Base-by-base conservation (phyloP, 2,888 invertebrate species). In the Camptogramma bilineatum region DNA sequence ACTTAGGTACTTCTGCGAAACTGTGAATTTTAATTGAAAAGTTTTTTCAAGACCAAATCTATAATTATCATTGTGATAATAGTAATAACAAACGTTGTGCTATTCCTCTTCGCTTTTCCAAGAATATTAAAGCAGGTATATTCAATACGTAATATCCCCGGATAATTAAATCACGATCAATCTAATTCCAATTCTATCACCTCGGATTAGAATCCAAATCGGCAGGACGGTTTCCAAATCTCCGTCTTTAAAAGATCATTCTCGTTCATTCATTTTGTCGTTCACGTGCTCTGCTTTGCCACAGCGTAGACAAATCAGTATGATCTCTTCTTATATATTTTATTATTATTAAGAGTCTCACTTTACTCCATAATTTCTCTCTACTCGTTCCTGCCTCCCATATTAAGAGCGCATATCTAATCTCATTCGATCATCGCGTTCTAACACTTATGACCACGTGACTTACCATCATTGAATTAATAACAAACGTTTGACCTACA, bases 241-340 rank as follows among this genome's bases (percentile, higher is more conserved):
- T 64, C 62, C 56, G 57, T 58, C 68, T 67, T 66, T 67, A 68
- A 64, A 70, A 69, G 73, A 73, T 73, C 73, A 71, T 71, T 72
- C 67, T 70, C 68, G 70, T 71, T 73, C 71, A 70, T 72, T 72
- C 71, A 74, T 74, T 74, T 71, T 64, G 69, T 68, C 71, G 70
- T 71, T 73, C 67, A 66, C 68, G 64, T 69, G 62, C 63, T 70
- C 54, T 52, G 56, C 39, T 54, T 42, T 13, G 52, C 0, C 52
- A 19, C 34, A 61, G 52, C 52, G 52, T 18, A 47, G 4, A 63
- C 7, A 57, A 52, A 46, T 9, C 47, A 57, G 66, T 53, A 39
- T 28, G 24, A 42, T 3, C 2, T 42, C 16, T 16, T 16, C 34
- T 16, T 2, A 7, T 16, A 16, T 16, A 16, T n/a, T 42, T 16